Percentiles rank a stretch among this genome's conserved stretches.
Conservation (phyloP, 2,797 vertebrate species). For the Alca torda region DNA sequence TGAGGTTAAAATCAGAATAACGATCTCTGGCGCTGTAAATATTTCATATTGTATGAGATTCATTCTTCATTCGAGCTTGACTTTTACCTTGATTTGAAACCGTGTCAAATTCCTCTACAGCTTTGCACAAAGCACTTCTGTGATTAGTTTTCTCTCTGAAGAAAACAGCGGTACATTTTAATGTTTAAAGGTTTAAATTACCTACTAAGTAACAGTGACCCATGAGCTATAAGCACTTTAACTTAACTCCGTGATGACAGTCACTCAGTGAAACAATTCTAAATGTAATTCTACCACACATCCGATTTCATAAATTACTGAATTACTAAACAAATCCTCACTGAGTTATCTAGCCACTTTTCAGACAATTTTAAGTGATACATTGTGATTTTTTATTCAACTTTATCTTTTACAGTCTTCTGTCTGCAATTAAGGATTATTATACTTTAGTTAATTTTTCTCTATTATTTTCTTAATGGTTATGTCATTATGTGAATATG, state of each 20-base stretch:
- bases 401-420: not conserved
- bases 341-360: not conserved
- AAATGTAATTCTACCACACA: not conserved
- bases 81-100: not conserved
- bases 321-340: not conserved
- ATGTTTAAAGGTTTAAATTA: not conserved
- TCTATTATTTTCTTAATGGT: not conserved
- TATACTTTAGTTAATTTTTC: not conserved
- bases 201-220: not conserved
- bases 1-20: constrained; percentile 39
- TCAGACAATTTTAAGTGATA: not conserved
- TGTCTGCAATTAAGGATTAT: not conserved
- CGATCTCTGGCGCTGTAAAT: constrained; percentile 11
- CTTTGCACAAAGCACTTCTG: not conserved
- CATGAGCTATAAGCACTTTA: not conserved
- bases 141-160: not conserved
- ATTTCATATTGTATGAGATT: not conserved
- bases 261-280: not conserved
- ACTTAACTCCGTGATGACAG: not conserved
- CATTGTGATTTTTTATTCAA: not conserved
- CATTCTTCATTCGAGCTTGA: not conserved
- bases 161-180: not conserved
- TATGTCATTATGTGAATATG: not conserved
- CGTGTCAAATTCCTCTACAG: not conserved
- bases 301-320: not conserved